Evolutionary conservation across 2,113 vertebrate genomes (phyloP).

Genomic region (Oostethus manadensis): DNA sequence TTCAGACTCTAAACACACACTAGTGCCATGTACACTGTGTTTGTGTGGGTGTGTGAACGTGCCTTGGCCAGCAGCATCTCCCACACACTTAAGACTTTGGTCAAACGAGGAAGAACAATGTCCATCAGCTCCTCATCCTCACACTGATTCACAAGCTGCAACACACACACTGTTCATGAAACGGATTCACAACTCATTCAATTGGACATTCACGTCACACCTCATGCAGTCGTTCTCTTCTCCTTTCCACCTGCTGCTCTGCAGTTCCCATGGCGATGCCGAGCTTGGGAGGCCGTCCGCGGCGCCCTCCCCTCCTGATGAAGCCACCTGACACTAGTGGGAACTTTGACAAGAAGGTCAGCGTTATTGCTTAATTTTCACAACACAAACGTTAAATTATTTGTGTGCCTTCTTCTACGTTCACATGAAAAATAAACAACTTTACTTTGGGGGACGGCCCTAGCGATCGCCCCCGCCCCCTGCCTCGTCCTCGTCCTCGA

Average conservation of each 20-base stretch:
- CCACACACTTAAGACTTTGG: conserved; percentile 82
- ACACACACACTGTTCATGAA: background rate
- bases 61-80: conserved; percentile 93
- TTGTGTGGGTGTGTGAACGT: background rate
- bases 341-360: background rate
- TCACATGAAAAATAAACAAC: background rate
- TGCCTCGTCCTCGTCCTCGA: conserved; percentile 59
- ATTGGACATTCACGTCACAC: conserved; percentile 52
- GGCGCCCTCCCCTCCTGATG: conserved; percentile 41
- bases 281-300: conserved; percentile 58
- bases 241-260: conserved; percentile 68
- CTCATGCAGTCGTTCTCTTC: conserved; percentile 79
- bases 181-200: background rate
- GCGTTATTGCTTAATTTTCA: too few relatives aligned
- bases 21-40: too few relatives aligned
- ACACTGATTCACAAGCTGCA: conserved; percentile 81
- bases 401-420: too few relatives aligned
- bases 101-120: conserved; percentile 81
- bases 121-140: conserved; percentile 86
- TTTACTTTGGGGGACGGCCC: conserved; percentile 61
- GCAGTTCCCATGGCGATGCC: conserved; percentile 44
- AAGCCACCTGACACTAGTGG: conserved; percentile 37
- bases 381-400: too few relatives aligned
- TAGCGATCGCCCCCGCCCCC: conserved; percentile 56
- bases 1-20: too few relatives aligned